A percentile compares a stretch with the other conserved stretches of the same genome.
Conservation (phyloP, 2,113 vertebrate genomes). For the chimpanzee (Pan troglodytes) region DNA sequence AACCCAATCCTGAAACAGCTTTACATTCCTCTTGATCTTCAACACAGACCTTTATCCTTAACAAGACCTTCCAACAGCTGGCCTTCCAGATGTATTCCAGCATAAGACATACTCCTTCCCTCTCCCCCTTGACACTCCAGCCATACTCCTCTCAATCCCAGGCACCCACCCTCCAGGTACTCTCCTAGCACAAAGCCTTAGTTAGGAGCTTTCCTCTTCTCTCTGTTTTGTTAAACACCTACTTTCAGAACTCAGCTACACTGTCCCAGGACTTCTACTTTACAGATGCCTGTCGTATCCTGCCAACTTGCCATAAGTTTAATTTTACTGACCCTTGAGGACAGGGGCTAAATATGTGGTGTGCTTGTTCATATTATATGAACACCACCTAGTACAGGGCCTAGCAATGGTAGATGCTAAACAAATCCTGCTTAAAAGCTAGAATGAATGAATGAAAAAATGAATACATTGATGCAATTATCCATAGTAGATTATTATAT, state of each 20-base stretch:
- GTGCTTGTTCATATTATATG: rapidly evolving
- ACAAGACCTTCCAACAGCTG: background rate
- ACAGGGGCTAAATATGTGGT: rapidly evolving
- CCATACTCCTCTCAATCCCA: background rate
- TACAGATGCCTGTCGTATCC: too few relatives aligned
- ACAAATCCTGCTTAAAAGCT: background rate
- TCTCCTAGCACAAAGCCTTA: background rate
- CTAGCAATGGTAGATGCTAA: background rate
- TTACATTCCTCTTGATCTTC: background rate
- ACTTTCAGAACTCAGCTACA: background rate
- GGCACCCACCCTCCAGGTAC: background rate
- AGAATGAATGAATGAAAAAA: background rate
- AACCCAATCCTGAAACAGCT: background rate
- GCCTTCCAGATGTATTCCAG: background rate
- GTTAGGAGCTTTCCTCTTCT: background rate
- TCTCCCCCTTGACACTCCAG: background rate
- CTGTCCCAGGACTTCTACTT: background rate
- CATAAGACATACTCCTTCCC: background rate
- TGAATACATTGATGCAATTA: background rate
- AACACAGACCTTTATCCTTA: background rate
- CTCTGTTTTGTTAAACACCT: background rate
- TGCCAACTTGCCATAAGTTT: background rate
- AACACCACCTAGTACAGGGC: background rate
- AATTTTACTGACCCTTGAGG: background rate
- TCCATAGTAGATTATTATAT: background rate